These are phyloP conservation scores for Odontocolon sp. DNA, from an alignment of 2,888 invertebrate species.

Conservation along the genomic window DNA sequence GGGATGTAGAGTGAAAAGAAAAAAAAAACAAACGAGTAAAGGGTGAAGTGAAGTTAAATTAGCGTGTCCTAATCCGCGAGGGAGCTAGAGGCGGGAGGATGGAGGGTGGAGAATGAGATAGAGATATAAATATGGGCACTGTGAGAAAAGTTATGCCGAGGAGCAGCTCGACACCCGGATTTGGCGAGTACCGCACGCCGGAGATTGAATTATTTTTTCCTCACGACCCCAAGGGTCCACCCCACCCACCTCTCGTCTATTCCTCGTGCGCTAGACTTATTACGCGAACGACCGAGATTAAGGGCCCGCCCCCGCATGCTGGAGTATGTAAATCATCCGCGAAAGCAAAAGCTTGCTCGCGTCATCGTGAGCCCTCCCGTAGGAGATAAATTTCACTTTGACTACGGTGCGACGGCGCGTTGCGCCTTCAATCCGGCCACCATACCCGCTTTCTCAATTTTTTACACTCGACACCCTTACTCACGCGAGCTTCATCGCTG, in stretches of 20 bases:
- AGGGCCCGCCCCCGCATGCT: conserved; percentile 52
- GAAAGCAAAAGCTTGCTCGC: conserved; percentile 62
- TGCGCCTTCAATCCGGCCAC: conserved; percentile 29
- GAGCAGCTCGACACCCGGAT: conserved; percentile 29
- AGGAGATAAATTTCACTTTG: conserved; percentile 70
- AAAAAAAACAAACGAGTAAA: too few relatives aligned
- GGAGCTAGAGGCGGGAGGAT: neutral
- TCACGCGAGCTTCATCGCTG: neutral
- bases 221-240: conserved; percentile 12
- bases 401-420: conserved; percentile 48
- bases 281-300: conserved; percentile 56
- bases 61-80: neutral
- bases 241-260: conserved; percentile 12
- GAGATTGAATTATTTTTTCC: conserved; percentile 39
- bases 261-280: conserved; percentile 41
- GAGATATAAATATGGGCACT: neutral
- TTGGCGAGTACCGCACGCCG: conserved; percentile 28
- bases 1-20: too few relatives aligned
- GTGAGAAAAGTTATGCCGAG: conserved; percentile 12
- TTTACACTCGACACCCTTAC: neutral
- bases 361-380: conserved; percentile 55
- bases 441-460: conserved; percentile 46
- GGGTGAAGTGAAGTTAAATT: neutral
- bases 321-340: conserved; percentile 59
- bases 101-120: neutral